Percentiles rank a stretch among this genome's conserved stretches.
These are phyloP conservation scores for Diplolepis rosae DNA, from an alignment of 2,888 invertebrate genomes.

Conservation along the genomic window DNA sequence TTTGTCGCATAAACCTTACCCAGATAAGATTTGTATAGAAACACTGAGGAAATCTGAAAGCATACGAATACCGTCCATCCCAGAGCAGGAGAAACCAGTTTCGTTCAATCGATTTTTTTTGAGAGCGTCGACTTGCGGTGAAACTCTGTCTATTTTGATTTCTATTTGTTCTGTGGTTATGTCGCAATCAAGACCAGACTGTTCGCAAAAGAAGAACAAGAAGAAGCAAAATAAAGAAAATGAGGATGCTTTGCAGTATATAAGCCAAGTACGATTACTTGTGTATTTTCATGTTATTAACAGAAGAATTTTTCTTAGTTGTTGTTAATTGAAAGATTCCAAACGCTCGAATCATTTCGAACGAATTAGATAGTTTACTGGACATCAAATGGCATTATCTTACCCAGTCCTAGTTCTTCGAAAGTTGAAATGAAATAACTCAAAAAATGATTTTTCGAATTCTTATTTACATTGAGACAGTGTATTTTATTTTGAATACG, in stretches of 20 bases:
- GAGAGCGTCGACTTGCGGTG: conserved; percentile 70
- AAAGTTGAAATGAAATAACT: no score
- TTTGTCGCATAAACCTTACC: conserved; percentile 58
- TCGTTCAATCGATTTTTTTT: conserved; percentile 66
- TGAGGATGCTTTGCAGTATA: conserved; percentile 52
- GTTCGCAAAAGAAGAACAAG: conserved; percentile 64
- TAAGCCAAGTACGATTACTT: conserved; percentile 57
- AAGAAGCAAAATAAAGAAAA: conserved; percentile 64
- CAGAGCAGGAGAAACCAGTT: conserved; percentile 57
- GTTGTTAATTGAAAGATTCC: no score
- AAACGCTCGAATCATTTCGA: no score
- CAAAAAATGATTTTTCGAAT: no score
- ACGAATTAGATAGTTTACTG: no score
- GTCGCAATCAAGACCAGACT: conserved; percentile 56
- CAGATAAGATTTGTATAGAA: conserved; percentile 63
- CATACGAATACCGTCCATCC: conserved; percentile 59
- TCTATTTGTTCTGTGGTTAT: conserved; percentile 64
- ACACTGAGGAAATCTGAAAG: conserved; percentile 56
- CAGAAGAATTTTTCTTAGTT: no score
- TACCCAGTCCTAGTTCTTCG: no score
- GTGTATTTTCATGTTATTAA: no score
- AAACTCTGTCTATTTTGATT: conserved; percentile 66
- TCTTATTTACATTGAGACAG: no score
- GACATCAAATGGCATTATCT: no score
- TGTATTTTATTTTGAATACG: no score